Evolutionary conservation across 1,140 invertebrate genomes (phyloP).

Genomic region (Campodea augens): DNA sequence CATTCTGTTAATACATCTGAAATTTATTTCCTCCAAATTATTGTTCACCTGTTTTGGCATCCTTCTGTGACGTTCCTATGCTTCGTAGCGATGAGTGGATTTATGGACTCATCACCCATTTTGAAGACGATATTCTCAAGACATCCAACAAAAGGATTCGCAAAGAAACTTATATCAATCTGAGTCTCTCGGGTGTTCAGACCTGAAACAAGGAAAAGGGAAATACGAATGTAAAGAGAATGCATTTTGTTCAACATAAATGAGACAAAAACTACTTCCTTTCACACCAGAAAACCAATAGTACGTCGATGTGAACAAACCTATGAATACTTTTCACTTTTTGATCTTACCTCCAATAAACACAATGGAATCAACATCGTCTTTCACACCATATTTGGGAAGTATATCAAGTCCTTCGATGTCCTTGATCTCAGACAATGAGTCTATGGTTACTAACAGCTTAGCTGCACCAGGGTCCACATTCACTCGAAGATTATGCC

Average conservation of each 20-base stretch:
- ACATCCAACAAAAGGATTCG: constrained; percentile 79
- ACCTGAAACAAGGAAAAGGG: constrained; percentile 29
- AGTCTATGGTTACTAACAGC: constrained; percentile 64
- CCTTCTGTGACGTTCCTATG: constrained; percentile 71
- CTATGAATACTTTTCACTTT: no score
- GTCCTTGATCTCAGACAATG: constrained; percentile 46
- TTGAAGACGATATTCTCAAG: constrained; percentile 65
- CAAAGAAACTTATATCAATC: constrained; percentile 74
- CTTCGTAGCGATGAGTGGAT: constrained; percentile 58
- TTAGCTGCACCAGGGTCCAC: constrained; percentile 64
- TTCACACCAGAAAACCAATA: no score
- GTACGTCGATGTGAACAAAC: no score
- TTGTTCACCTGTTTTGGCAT: constrained; percentile 46
- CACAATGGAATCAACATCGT: constrained; percentile 65
- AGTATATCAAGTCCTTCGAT: constrained; percentile 57
- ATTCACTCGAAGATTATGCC: constrained; percentile 65
- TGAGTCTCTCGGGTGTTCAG: constrained; percentile 63
- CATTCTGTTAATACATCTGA: no score
- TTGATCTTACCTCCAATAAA: constrained; percentile 57
- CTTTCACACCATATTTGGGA: constrained; percentile 61
- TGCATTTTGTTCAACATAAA: no score
- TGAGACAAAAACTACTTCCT: no score
- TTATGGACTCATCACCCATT: constrained; percentile 60
- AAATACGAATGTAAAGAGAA: no score
- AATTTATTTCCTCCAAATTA: background rate